These are phyloP conservation scores for Oryctes rhinoceros DNA, from an alignment of 1,140 invertebrate genomes.

Conservation along the genomic window DNA sequence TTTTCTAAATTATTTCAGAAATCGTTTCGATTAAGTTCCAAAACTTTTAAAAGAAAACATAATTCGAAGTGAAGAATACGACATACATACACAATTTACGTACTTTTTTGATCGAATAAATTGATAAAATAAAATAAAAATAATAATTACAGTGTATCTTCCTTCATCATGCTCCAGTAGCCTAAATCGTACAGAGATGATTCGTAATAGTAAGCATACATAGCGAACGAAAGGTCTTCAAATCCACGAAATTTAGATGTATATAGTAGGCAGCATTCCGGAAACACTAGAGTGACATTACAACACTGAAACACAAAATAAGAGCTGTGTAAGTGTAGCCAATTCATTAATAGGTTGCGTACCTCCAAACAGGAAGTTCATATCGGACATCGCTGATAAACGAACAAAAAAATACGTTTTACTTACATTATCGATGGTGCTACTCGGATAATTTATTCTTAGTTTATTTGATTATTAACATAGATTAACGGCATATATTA, in stretches of 20 bases:
- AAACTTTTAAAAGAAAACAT: slow-evolving; percentile 3
- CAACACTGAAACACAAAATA: slow-evolving; percentile 31
- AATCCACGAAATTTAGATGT: slow-evolving; percentile 23
- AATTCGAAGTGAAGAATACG: neutral
- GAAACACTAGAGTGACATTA: slow-evolving; percentile 7
- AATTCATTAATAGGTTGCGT: neutral
- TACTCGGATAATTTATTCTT: neutral
- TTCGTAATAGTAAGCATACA: slow-evolving; percentile 34
- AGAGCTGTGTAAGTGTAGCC: slow-evolving; percentile 13
- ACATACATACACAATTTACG: neutral
- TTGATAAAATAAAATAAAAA: slow-evolving; percentile 20
- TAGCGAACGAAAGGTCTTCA: neutral
- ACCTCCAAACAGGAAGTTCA: slow-evolving; percentile 4
- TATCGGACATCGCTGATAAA: neutral
- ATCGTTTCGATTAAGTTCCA: neutral
- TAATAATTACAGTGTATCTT: slow-evolving; percentile 37
- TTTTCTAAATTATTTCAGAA: too few relatives aligned
- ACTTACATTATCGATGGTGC: slow-evolving; percentile 4
- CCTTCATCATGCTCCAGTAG: slow-evolving; percentile 17
- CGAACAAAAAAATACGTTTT: neutral
- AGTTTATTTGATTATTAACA: neutral
- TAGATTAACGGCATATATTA: neutral
- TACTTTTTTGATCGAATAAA: neutral
- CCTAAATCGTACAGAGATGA: slow-evolving; percentile 31
- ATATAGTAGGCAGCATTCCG: slow-evolving; percentile 3